Percentiles rank a stretch among this genome's conserved stretches.
phyloP scores from a whole-genome alignment of 2,113 vertebrate genomes.

The Hemichromis elongatus region DNA sequence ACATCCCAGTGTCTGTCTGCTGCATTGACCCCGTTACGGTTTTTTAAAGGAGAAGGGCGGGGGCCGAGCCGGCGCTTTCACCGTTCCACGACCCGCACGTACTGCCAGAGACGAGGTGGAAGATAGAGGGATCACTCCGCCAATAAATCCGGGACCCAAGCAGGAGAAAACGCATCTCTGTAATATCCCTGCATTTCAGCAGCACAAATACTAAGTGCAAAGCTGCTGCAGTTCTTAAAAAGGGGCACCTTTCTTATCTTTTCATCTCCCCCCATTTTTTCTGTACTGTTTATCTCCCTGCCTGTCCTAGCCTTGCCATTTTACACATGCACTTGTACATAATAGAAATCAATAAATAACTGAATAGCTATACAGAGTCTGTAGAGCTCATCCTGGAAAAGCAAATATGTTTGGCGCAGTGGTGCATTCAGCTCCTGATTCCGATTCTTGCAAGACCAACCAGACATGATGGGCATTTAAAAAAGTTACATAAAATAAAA shows the following conservation, averaged over 20 bases:
- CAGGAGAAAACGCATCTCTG: neutral
- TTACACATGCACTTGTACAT: neutral
- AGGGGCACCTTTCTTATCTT: neutral
- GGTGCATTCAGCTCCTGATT: neutral
- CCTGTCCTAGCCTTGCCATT: neutral
- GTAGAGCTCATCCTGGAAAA: neutral
- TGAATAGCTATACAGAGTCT: neutral
- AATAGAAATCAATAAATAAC: neutral
- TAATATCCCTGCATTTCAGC: neutral
- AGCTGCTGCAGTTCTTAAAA: neutral
- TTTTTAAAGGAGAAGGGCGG: constrained; percentile 30
- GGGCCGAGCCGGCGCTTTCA: neutral
- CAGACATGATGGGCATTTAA: neutral
- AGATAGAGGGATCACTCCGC: constrained; percentile 1
- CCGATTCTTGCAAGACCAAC: neutral
- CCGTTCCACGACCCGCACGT: neutral
- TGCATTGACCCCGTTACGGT: neutral
- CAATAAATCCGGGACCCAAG: neutral
- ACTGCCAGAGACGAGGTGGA: neutral
- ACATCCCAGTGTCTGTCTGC: neutral
- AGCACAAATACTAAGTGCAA: neutral
- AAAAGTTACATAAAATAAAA: neutral
- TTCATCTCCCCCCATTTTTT: neutral
- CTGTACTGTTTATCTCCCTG: neutral
- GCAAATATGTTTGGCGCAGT: neutral